Percentiles rank a stretch among this genome's conserved stretches.
Conservation (phyloP, 2,797 vertebrate genomes). For the Anguilla anguilla region DNA sequence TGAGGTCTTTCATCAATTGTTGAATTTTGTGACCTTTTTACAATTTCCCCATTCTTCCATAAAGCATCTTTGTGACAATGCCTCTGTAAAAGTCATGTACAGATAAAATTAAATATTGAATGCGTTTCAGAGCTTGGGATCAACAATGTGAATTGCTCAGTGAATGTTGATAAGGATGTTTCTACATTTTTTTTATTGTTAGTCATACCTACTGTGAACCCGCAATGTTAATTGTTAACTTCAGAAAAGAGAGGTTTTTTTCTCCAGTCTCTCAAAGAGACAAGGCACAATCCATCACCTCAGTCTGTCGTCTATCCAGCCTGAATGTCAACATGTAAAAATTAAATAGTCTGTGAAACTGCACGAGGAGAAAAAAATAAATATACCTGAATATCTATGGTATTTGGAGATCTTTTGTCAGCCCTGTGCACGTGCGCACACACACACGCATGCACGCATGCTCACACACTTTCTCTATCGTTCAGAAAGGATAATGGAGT, state of each 20-base stretch:
- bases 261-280: background rate
- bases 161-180: background rate
- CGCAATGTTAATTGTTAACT: background rate
- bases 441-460: background rate
- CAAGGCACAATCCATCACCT: background rate
- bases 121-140: background rate
- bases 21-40: background rate
- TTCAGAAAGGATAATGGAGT: background rate
- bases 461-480: background rate
- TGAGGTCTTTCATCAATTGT: no score
- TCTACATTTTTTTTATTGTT: background rate
- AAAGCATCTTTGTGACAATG: background rate
- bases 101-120: no score
- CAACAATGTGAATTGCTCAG: background rate
- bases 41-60: background rate
- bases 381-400: background rate
- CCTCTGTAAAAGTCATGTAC: background rate
- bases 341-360: constrained; percentile 4
- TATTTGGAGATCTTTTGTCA: background rate
- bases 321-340: background rate
- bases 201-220: background rate
- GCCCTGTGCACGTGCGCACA: background rate
- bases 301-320: background rate
- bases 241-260: background rate
- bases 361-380: background rate